Evolutionary conservation across 2,113 vertebrate genomes (phyloP), one percentile per base, ranked within the genome.

Genomic region (Lipophrys pholis): DNA sequence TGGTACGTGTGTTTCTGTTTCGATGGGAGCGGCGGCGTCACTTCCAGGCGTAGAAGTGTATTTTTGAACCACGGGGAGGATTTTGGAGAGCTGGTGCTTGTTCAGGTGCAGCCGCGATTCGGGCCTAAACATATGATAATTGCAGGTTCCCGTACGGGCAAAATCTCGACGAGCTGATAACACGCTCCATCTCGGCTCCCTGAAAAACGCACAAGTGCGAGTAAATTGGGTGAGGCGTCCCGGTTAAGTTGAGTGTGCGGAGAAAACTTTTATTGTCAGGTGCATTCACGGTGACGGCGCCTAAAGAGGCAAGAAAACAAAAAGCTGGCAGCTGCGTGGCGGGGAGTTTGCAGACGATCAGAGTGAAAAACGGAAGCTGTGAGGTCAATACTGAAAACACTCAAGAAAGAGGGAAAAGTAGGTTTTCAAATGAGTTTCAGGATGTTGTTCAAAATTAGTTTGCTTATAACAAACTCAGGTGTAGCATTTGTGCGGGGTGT

Each of bases 71-170:
- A 4, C 4, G 21, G 21, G 21, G 21, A 30, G 21, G 43, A 5
- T 56, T 49, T 15, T 11, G 11, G 35, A 38, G 11, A 21, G 36
- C 63, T 11, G 21, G 8, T 17, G 39, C 35, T 48, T 38, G 54
- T 42, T 49, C 71, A 57, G 51, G 45, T 56, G 43, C 61, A 52
- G 67, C 39, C 15, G 0, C 9, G 10, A 74, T 8, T 70, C 66
- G 53, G 51, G 17, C 11, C 17, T 7, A 53, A n/a, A 42, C 14
- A 16, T 11, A 11, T 21, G 40, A 51, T 61, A 55, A 61, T 5
- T 67, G 30, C 4, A 51, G 62, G 62, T 46, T 67, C n/a, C 46
- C 12, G 9, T 12, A 12, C 9, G 35, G 42, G 30, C 41, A 64
- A 0, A 0, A 55, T 49, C 10, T 54, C 21, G 21, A 30, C 21